Evolutionary conservation across 2,888 invertebrate species (phyloP).

Genomic region (Xiphydria camelus): DNA sequence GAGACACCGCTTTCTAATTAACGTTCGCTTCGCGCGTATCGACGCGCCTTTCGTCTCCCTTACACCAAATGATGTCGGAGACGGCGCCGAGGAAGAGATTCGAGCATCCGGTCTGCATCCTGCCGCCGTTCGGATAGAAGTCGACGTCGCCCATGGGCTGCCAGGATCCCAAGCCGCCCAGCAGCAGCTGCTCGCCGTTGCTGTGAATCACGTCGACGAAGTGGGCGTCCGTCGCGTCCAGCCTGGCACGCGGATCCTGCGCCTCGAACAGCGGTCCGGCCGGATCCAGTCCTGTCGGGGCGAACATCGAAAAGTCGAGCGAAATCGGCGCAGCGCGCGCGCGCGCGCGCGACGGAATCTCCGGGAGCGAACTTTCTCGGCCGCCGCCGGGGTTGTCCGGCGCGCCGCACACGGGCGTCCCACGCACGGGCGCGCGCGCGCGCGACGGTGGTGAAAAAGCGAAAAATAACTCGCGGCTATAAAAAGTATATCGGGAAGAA

Average conservation of each 20-base stretch:
- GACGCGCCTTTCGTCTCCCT: slow-evolving; percentile 49
- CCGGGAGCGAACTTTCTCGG: no score
- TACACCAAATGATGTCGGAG: slow-evolving; percentile 85
- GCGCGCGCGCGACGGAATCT: no score
- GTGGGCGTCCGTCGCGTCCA: slow-evolving; percentile 82
- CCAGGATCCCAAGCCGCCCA: slow-evolving; percentile 87
- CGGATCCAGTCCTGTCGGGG: slow-evolving; percentile 85
- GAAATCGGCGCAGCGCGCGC: no score
- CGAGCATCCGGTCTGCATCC: slow-evolving; percentile 90
- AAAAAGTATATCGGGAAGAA: no score
- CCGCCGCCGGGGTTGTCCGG: no score
- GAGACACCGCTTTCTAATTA: slow-evolving; percentile 47
- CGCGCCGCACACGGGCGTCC: no score
- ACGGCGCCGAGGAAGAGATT: slow-evolving; percentile 91
- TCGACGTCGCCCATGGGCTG: slow-evolving; percentile 92
- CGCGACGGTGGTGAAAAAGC: no score
- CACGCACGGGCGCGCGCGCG: no score
- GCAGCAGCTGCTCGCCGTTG: slow-evolving; percentile 88
- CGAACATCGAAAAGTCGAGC: no score
- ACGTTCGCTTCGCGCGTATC: slow-evolving; percentile 16
- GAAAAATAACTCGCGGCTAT: no score
- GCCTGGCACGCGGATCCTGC: slow-evolving; percentile 80
- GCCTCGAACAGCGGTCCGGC: slow-evolving; percentile 91
- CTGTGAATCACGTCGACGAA: slow-evolving; percentile 94
- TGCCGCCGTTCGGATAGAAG: slow-evolving; percentile 89